Evolutionary conservation across 2,888 invertebrate genomes (phyloP).

Genomic region (Kuschelorhynchus macadamiae): DNA sequence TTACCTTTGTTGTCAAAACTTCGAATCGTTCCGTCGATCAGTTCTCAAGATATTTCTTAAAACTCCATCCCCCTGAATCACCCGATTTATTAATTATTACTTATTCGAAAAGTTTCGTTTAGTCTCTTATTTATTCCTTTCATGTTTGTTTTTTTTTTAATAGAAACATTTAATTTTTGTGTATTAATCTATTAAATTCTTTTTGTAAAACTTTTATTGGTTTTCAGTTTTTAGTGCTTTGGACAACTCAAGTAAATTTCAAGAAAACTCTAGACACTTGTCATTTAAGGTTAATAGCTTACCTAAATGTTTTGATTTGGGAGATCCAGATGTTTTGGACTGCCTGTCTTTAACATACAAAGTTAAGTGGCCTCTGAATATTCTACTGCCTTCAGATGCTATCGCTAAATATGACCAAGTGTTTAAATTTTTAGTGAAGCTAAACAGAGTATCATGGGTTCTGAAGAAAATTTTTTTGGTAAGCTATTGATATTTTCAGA

Average conservation of each 20-base stretch:
- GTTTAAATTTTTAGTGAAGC: conserved; percentile 82
- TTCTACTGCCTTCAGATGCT: conserved; percentile 80
- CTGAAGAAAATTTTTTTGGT: conserved; percentile 80
- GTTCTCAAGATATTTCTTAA: no score
- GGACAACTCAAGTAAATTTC: conserved; percentile 75
- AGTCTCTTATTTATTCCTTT: no score
- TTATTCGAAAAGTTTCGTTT: no score
- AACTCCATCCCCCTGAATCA: no score
- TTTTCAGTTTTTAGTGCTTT: conserved; percentile 73
- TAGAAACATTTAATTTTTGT: no score
- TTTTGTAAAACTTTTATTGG: no score
- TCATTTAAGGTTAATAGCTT: conserved; percentile 76
- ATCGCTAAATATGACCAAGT: conserved; percentile 80
- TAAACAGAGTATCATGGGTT: conserved; percentile 83
- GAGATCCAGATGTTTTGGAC: conserved; percentile 77
- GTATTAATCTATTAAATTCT: no score
- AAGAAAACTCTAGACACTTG: conserved; percentile 75
- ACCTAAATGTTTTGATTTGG: conserved; percentile 76
- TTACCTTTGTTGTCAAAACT: no score
- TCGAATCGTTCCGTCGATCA: no score
- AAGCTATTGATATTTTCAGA: conserved; percentile 46
- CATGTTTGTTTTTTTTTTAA: no score
- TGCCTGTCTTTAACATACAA: conserved; percentile 80
- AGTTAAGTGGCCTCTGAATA: conserved; percentile 84
- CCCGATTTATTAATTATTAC: no score